phyloP scores from a whole-genome alignment of 2,797 vertebrate genomes.

The Agapornis canus region DNA sequence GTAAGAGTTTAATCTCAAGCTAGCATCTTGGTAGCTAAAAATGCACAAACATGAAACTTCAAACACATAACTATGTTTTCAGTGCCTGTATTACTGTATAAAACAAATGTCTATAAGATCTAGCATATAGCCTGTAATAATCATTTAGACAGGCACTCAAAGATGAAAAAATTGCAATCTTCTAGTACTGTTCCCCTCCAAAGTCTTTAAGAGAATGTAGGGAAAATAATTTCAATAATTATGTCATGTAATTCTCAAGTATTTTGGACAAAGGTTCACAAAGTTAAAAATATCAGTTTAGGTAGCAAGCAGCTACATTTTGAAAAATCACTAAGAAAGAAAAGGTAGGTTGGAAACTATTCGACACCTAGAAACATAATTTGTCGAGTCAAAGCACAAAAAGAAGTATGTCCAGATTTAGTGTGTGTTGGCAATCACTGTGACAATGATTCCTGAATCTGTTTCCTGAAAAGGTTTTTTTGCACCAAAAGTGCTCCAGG shows the following conservation, averaged over 20 bases:
- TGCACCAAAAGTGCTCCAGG: neutral
- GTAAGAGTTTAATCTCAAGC: neutral
- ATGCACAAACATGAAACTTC: neutral
- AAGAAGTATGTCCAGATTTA: neutral
- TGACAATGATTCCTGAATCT: neutral
- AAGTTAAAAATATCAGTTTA: neutral
- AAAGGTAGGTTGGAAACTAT: neutral
- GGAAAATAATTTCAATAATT: neutral
- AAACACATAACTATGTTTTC: neutral
- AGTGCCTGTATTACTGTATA: neutral
- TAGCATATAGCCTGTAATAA: neutral
- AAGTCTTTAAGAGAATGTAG: neutral
- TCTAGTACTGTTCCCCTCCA: neutral
- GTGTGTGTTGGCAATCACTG: neutral
- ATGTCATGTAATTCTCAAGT: neutral
- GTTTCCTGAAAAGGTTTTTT: neutral
- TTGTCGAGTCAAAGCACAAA: neutral
- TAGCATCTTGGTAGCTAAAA: neutral
- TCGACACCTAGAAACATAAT: neutral
- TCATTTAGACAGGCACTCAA: neutral
- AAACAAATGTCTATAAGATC: neutral
- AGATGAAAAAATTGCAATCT: neutral
- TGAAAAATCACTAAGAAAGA: accelerated
- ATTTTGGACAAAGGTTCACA: neutral
- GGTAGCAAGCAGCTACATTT: neutral